These are phyloP conservation scores for Elmis aenea DNA, from an alignment of 2,888 invertebrate species.

Conservation along the genomic window DNA sequence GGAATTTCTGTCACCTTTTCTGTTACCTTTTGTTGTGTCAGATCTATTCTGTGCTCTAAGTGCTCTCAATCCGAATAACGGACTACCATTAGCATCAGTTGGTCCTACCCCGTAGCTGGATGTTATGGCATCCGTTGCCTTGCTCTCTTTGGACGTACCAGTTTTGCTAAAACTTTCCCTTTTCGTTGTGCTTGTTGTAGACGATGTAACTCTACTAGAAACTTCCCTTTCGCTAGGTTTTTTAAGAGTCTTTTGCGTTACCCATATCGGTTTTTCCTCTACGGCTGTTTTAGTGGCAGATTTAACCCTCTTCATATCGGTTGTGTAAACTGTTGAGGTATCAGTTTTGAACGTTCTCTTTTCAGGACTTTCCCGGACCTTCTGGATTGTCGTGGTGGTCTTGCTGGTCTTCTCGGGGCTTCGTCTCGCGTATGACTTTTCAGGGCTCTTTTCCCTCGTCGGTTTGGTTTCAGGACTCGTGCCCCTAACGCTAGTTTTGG, in stretches of 20 bases:
- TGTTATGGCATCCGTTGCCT: constrained; percentile 62
- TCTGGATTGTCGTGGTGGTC: constrained; percentile 34
- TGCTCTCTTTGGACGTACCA: constrained; percentile 39
- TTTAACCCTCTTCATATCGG: constrained; percentile 36
- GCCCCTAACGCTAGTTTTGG: constrained; percentile 13
- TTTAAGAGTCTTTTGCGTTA: constrained; percentile 55
- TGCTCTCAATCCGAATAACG: constrained; percentile 74
- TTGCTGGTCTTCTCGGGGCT: constrained; percentile 9
- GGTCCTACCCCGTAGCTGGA: constrained; percentile 82
- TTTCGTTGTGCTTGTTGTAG: constrained; percentile 23
- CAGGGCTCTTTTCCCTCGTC: constrained; percentile 13
- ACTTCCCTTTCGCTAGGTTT: constrained; percentile 45
- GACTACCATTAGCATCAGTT: constrained; percentile 72
- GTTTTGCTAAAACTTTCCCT: constrained; percentile 38
- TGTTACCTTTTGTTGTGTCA: constrained; percentile 60
- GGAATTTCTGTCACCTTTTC: too few relatives aligned
- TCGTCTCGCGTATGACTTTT: constrained; percentile 5
- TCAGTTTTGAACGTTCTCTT: background rate
- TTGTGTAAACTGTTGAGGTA: constrained; percentile 27
- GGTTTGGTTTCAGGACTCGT: constrained; percentile 24
- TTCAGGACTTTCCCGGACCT: constrained; percentile 50
- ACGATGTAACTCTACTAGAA: constrained; percentile 17
- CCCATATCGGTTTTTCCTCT: constrained; percentile 60
- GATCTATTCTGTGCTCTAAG: constrained; percentile 57
- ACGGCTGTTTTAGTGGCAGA: constrained; percentile 41